A percentile compares a stretch with the other conserved stretches of the same genome.
Conservation (phyloP, 1,140 invertebrate genomes). For the Scylla paramamosain region DNA sequence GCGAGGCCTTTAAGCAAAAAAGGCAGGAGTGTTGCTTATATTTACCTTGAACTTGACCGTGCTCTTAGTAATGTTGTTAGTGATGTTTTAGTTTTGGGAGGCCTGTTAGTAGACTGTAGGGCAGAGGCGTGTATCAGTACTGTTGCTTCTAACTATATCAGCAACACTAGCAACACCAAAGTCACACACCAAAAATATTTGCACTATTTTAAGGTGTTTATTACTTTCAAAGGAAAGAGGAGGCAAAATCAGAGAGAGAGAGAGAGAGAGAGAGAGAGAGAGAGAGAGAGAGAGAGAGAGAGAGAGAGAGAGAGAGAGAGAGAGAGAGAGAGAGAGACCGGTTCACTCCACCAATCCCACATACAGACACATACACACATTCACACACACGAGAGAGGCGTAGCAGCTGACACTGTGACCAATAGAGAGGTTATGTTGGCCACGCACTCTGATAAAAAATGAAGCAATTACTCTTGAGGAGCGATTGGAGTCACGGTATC, state of each 20-base stretch:
- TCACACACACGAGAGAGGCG: not conserved
- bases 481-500: not conserved
- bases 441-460: not conserved
- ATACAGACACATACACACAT: not conserved
- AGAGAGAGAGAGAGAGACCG: too few relatives aligned
- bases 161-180: too few relatives aligned
- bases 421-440: slow-evolving; percentile 1
- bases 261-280: too few relatives aligned
- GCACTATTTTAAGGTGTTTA: too few relatives aligned
- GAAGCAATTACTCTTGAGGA: not conserved
- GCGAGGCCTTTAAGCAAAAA: too few relatives aligned
- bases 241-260: too few relatives aligned
- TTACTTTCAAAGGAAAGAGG: too few relatives aligned
- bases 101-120: not conserved
- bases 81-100: not conserved
- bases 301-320: too few relatives aligned
- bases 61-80: not conserved
- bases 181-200: too few relatives aligned
- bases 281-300: too few relatives aligned
- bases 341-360: not conserved
- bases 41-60: too few relatives aligned
- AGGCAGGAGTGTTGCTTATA: too few relatives aligned
- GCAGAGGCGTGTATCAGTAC: not conserved
- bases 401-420: slow-evolving; percentile 9
- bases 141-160: not conserved